Conservation (phyloP, 2,797 vertebrate genomes). For the Manis pentadactyla region DNA sequence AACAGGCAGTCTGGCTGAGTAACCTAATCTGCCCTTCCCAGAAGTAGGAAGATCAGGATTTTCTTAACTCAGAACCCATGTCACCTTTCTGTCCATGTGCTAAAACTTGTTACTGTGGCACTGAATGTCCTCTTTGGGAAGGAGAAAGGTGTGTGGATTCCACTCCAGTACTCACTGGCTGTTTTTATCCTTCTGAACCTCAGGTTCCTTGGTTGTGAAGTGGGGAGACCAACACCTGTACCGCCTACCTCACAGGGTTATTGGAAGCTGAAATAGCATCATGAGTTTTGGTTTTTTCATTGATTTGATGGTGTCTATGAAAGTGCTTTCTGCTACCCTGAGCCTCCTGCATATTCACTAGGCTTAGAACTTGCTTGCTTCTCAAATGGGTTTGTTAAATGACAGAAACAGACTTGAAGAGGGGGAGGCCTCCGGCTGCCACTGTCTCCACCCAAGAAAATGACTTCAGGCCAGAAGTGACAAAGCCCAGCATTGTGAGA, state of each 20-base stretch:
- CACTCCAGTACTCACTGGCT: background rate
- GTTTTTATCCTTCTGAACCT: background rate
- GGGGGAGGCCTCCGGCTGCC: background rate
- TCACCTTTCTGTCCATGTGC: background rate
- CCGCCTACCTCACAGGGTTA: background rate
- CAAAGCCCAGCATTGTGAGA: background rate
- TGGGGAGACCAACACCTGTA: background rate
- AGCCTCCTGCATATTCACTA: background rate
- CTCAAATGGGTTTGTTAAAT: background rate
- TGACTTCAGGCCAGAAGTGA: background rate
- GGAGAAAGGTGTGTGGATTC: background rate
- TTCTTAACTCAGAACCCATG: background rate
- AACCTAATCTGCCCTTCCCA: background rate
- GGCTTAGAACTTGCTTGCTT: background rate
- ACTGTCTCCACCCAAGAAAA: background rate
- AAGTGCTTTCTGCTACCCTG: background rate
- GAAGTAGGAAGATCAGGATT: background rate
- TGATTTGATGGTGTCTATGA: background rate
- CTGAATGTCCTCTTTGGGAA: background rate
- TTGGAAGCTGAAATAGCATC: background rate
- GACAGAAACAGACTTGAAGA: background rate
- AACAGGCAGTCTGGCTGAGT: background rate
- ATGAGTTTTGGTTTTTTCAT: background rate
- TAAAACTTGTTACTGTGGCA: background rate
- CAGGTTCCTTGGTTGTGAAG: background rate